phyloP scores from a whole-genome alignment of 2,888 invertebrate species.

The Agonum fuliginosum region DNA sequence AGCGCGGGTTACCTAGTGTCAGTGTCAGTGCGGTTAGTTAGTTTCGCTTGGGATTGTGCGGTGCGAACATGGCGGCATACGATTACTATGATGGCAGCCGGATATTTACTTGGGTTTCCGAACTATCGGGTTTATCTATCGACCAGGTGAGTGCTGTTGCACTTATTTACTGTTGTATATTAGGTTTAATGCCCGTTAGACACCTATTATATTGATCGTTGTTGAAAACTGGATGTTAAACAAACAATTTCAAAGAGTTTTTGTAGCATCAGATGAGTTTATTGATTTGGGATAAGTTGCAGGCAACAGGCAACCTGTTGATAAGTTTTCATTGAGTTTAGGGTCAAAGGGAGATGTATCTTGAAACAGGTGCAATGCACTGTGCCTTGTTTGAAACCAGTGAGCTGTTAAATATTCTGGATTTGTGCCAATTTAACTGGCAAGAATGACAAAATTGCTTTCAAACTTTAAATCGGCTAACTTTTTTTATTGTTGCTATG shows the following conservation, averaged over 20 bases:
- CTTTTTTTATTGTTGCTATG: slow-evolving; percentile 14
- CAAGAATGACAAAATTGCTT: neutral
- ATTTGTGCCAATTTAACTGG: slow-evolving; percentile 1
- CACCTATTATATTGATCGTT: neutral
- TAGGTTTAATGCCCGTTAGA: neutral
- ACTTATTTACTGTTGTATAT: neutral
- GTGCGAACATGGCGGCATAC: slow-evolving; percentile 59
- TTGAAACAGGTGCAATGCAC: slow-evolving; percentile 32
- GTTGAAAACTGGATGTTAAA: neutral
- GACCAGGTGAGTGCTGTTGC: slow-evolving; percentile 81
- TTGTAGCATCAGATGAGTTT: slow-evolving; percentile 15
- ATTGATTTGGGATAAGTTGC: slow-evolving; percentile 33
- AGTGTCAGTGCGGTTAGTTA: neutral
- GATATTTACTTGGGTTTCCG: slow-evolving; percentile 81
- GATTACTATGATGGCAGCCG: slow-evolving; percentile 81
- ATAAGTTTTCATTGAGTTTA: slow-evolving; percentile 3
- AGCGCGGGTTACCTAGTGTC: slow-evolving; percentile 10
- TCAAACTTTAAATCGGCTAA: neutral
- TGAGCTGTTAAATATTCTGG: slow-evolving; percentile 28
- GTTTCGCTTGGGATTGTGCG: slow-evolving; percentile 35
- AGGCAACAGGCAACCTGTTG: slow-evolving; percentile 39
- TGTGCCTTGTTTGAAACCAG: neutral
- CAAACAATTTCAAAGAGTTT: neutral
- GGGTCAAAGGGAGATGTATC: neutral
- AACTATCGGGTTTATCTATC: slow-evolving; percentile 82